phyloP scores from a whole-genome alignment of 1,140 invertebrate genomes.

The Halotydeus destructor region DNA sequence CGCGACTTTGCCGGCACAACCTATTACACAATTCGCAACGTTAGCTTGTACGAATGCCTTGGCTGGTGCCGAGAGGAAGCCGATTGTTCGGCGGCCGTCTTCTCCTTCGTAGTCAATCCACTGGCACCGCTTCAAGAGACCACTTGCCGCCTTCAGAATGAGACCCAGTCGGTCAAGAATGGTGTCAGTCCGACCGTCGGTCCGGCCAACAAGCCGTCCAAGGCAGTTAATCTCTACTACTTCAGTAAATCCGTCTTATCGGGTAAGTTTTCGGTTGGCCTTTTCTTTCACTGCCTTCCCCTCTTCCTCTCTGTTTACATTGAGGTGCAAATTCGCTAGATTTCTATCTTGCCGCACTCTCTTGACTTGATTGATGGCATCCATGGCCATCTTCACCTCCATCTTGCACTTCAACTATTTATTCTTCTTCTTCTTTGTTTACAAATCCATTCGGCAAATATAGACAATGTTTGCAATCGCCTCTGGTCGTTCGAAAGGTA shows the following conservation, averaged over 20 bases:
- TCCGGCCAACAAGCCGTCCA: constrained; percentile 47
- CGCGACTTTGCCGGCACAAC: constrained; percentile 69
- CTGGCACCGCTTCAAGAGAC: constrained; percentile 76
- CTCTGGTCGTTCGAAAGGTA: constrained; percentile 82
- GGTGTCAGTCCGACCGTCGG: not conserved
- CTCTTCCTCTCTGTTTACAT: not conserved
- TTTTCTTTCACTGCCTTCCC: not conserved
- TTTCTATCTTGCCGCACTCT: too few species aligned
- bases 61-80: constrained; percentile 77
- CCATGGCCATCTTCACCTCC: not conserved
- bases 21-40: constrained; percentile 74
- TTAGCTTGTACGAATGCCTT: constrained; percentile 78
- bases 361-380: too few species aligned
- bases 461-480: constrained; percentile 64
- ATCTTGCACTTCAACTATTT: not conserved
- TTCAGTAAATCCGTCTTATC: constrained; percentile 81
- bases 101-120: constrained; percentile 76
- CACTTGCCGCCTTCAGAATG: constrained; percentile 72
- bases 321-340: too few species aligned
- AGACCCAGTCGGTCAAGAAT: constrained; percentile 58
- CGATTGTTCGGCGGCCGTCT: constrained; percentile 70
- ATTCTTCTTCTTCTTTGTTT: not conserved
- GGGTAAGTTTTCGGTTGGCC: constrained; percentile 30
- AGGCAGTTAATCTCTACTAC: constrained; percentile 76
- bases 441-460: too few species aligned